phyloP scores from a whole-genome alignment of 1,140 invertebrate species.

The Diabrotica virgifera region DNA sequence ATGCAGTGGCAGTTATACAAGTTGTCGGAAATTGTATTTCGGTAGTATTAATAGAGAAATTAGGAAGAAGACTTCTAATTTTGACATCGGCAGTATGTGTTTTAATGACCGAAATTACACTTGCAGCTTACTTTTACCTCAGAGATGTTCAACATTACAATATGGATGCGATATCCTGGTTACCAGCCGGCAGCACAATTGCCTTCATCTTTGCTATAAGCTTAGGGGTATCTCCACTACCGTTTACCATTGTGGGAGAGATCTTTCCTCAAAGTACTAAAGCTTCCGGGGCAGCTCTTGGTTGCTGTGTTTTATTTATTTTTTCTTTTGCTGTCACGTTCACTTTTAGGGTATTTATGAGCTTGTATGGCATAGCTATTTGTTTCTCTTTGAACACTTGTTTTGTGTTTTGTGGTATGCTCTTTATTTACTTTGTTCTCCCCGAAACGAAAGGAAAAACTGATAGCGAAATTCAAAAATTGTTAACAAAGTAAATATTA shows the following conservation, averaged over 20 bases:
- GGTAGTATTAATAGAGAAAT: slow-evolving; percentile 71
- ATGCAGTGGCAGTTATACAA: slow-evolving; percentile 77
- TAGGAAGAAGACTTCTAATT: slow-evolving; percentile 69
- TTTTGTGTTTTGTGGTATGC: slow-evolving; percentile 44
- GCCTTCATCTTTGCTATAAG: slow-evolving; percentile 39
- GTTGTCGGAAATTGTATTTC: slow-evolving; percentile 68
- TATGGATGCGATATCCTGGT: slow-evolving; percentile 38
- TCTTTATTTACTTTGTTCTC: slow-evolving; percentile 62
- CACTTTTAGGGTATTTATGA: slow-evolving; percentile 61
- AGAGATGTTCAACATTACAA: slow-evolving; percentile 14
- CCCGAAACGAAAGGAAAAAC: slow-evolving; percentile 83
- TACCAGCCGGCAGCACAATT: slow-evolving; percentile 37
- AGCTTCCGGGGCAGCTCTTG: slow-evolving; percentile 68
- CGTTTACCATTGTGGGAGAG: slow-evolving; percentile 81
- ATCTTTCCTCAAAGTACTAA: slow-evolving; percentile 75
- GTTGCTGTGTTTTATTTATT: slow-evolving; percentile 72
- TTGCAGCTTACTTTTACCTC: slow-evolving; percentile 41
- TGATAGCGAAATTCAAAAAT: slow-evolving; percentile 50
- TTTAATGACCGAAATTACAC: slow-evolving; percentile 37
- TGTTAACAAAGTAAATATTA: too few species aligned
- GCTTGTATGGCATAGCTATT: slow-evolving; percentile 61
- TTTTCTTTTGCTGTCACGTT: slow-evolving; percentile 76
- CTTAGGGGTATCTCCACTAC: slow-evolving; percentile 74
- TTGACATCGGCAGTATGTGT: slow-evolving; percentile 65
- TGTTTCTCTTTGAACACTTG: slow-evolving; percentile 78